These are phyloP conservation scores for Atethmia centrago DNA, from an alignment of 2,888 invertebrate species.

Conservation along the genomic window DNA sequence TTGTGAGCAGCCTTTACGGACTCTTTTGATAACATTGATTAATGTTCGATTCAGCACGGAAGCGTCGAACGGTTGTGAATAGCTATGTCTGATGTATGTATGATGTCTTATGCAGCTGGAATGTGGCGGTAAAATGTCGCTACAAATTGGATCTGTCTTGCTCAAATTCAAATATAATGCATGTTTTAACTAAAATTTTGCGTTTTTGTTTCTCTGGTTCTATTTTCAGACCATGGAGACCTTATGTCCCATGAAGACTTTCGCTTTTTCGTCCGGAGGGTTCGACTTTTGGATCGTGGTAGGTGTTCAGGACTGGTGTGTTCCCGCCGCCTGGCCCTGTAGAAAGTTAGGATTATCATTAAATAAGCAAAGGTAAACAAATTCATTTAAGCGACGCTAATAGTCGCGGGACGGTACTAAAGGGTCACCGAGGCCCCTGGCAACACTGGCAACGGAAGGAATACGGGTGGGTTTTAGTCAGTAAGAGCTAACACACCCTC, in stretches of 20 bases:
- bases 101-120: background rate
- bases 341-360: background rate
- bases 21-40: background rate
- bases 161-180: conserved; percentile 22
- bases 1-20: no score
- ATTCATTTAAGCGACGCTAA: no score
- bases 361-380: background rate
- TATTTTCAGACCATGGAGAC: background rate
- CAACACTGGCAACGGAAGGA: no score
- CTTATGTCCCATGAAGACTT: background rate
- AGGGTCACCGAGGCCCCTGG: no score
- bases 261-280: background rate
- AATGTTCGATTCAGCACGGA: background rate
- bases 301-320: background rate
- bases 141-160: background rate
- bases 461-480: no score
- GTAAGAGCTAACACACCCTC: no score
- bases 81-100: no score
- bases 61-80: no score
- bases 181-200: conserved; percentile 3
- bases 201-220: background rate
- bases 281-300: conserved; percentile 1
- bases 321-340: background rate
- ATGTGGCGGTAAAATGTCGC: no score
- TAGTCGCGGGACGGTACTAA: no score